Base-by-base conservation (phyloP, 2,797 vertebrate species). In the Euthynnus affinis region DNA sequence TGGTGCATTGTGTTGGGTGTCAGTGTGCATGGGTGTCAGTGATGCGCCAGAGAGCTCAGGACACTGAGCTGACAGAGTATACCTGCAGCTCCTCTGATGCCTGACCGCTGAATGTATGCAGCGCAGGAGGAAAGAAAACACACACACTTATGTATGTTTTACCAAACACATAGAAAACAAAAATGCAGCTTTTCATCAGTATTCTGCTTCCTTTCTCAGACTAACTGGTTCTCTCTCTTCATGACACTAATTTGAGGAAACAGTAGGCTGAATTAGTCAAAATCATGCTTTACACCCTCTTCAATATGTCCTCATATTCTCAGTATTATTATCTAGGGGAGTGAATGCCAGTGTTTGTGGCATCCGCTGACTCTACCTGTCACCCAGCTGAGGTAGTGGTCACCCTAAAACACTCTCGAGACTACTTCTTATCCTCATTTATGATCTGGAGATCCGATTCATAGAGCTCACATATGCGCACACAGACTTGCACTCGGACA, bases 371-470 rank as follows among this genome's bases (percentile, higher is more conserved):
- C 27, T 29, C 27, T 5, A 29, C 95, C 95, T 94, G 46, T 40
- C 14, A 18, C 51, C 80, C 93, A 95, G 93, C 94, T 95, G 95
- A 95, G 93, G 90, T 93, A 94, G 92, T 89, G 93, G 93, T 96
- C 95, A 96, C 94, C 90, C 89, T 93, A 95, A 96, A 95, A 22
- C n/a, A n/a, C 53, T 13, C 32, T 20, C 18, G 7, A 6, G 56
- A 95, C 32, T 12, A 15, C n/a, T 18, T 48, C 23, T 61, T 25
- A 32, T 61, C 6, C 8, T 51, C 94, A 87, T 95, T 93, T 90
- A 91, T 55, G 13, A 20, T 42, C 17, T 14, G 78, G 15, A 20
- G 53, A 62, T 62, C 94, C 95, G 94, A 94, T 94, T 95, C 91
- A 91, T 74, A 29, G 60, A 87, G 80, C 84, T 90, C 91, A 74